phyloP scores from a whole-genome alignment of 2,888 invertebrate genomes.

The Blomia tropicalis region DNA sequence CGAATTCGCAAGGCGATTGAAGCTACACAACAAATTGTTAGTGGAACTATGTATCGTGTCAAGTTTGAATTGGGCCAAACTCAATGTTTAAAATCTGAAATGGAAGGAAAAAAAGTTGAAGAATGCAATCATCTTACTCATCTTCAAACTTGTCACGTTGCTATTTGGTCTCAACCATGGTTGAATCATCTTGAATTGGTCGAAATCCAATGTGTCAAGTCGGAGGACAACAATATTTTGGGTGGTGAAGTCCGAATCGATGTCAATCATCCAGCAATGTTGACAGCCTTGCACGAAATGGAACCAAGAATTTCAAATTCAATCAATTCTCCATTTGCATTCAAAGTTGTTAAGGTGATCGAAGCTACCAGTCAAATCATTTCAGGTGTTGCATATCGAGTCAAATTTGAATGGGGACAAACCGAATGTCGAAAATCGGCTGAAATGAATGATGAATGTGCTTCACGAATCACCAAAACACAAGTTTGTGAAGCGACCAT shows the following conservation, averaged over 20 bases:
- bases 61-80: constrained; percentile 3
- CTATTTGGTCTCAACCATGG: not conserved
- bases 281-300: no score
- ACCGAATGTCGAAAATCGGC: not conserved
- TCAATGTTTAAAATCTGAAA: not conserved
- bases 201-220: not conserved
- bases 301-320: no score
- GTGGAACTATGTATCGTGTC: not conserved
- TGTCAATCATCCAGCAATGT: no score
- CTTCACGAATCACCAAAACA: not conserved
- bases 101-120: not conserved
- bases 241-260: no score
- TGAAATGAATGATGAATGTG: not conserved
- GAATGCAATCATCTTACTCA: not conserved
- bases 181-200: not conserved
- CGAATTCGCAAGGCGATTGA: not conserved
- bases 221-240: no score
- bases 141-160: not conserved
- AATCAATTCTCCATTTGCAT: no score
- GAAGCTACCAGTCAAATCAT: not conserved
- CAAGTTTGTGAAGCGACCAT: not conserved
- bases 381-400: not conserved
- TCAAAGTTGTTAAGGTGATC: not conserved
- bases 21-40: not conserved
- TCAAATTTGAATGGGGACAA: not conserved